Conservation (phyloP, 2,888 invertebrate genomes). For the Caenorhabditis sp. region DNA sequence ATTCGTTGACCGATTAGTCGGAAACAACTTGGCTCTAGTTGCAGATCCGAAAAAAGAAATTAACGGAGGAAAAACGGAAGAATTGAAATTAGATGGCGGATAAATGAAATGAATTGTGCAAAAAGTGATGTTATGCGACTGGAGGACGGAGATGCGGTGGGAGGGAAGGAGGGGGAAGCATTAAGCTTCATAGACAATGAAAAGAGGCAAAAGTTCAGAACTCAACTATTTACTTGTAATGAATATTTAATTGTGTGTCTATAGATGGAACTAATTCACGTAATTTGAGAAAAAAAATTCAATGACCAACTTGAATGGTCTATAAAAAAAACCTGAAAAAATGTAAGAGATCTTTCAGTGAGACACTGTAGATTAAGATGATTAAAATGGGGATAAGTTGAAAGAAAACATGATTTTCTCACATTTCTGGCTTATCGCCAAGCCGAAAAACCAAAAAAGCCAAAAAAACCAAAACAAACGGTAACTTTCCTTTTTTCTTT, state of each 20-base stretch:
- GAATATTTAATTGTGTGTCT: slow-evolving; percentile 28
- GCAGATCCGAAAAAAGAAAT: too few species aligned
- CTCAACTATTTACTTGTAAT: slow-evolving; percentile 14
- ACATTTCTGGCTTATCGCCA: too few species aligned
- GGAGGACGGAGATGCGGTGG: too few species aligned
- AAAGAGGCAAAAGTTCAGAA: slow-evolving; percentile 45
- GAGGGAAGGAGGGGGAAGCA: slow-evolving; percentile 23
- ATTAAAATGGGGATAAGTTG: too few species aligned
- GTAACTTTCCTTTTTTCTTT: background rate
- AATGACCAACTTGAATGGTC: too few species aligned
- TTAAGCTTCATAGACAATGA: slow-evolving; percentile 32
- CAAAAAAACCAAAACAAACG: background rate
- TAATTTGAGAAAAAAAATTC: too few species aligned
- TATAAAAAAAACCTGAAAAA: background rate
- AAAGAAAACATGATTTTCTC: too few species aligned
- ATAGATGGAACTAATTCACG: background rate
- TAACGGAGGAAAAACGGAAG: slow-evolving; percentile 11
- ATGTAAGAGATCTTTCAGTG: background rate
- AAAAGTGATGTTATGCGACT: slow-evolving; percentile 40
- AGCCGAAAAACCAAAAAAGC: background rate
- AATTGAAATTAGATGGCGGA: slow-evolving; percentile 16
- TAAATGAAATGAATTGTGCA: slow-evolving; percentile 48
- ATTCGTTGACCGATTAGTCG: slow-evolving; percentile 28
- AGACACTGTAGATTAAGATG: background rate
- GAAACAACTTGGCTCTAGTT: background rate